These are phyloP conservation scores for Odontothrips loti DNA, from an alignment of 2,888 invertebrate species.

Conservation along the genomic window DNA sequence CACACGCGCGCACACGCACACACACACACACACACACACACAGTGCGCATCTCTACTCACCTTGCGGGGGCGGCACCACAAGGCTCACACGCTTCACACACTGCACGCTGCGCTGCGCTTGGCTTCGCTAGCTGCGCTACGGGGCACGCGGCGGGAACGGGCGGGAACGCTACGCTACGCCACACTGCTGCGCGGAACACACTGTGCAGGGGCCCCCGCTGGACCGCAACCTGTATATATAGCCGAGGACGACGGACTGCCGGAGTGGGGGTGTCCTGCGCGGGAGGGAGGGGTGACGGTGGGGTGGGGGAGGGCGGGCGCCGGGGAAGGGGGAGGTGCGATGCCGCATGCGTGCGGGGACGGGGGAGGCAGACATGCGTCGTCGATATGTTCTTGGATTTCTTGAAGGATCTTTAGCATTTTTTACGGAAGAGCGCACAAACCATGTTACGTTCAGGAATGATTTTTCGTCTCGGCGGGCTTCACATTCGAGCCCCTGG, in stretches of 20 bases:
- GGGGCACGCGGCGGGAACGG: no score
- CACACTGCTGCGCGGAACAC: no score
- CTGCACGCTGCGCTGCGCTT: neutral
- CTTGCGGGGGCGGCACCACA: neutral
- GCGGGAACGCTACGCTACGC: no score
- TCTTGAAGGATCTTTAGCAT: no score
- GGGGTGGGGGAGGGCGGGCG: neutral
- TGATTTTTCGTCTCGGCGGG: no score
- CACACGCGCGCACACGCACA: neutral
- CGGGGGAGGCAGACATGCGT: neutral
- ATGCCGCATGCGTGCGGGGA: neutral
- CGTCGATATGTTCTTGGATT: no score
- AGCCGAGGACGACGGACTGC: neutral
- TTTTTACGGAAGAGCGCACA: no score
- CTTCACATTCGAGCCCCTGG: no score
- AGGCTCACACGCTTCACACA: neutral
- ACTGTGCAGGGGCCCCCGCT: neutral
- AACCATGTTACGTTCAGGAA: no score
- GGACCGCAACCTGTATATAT: conserved; percentile 9
- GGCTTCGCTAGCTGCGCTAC: neutral
- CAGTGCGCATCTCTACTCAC: neutral
- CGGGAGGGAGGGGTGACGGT: neutral
- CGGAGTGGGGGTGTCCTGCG: no score
- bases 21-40: neutral
- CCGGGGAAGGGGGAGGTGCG: neutral